These are phyloP conservation scores for Drosophila dunni DNA, from an alignment of 1,140 invertebrate genomes.

Conservation along the genomic window DNA sequence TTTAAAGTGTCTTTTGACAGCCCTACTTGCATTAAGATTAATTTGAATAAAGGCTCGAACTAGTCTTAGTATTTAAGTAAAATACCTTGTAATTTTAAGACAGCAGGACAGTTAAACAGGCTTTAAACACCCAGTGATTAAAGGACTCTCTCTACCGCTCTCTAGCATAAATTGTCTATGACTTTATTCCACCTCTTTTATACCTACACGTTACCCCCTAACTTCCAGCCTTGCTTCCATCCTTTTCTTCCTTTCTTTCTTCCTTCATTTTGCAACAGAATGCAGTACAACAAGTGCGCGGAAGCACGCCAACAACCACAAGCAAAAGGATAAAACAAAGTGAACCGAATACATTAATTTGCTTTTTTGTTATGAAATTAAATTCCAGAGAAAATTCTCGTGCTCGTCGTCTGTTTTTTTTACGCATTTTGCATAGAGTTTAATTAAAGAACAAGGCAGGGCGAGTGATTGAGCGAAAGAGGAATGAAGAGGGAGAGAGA, in stretches of 20 bases:
- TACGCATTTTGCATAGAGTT: conserved; percentile 34
- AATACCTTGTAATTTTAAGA: neutral
- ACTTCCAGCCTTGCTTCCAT: neutral
- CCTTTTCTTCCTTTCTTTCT: neutral
- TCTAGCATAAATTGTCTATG: neutral
- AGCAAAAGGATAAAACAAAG: neutral
- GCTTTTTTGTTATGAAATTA: conserved; percentile 42
- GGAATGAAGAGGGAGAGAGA: conserved; percentile 9
- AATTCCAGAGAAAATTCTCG: conserved; percentile 27
- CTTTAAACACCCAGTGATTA: no score
- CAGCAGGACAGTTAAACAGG: no score
- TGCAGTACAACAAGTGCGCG: conserved; percentile 42
- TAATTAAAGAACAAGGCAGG: conserved; percentile 48
- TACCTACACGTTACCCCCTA: neutral
- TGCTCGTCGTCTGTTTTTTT: conserved; percentile 2
- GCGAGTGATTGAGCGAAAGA: conserved; percentile 10
- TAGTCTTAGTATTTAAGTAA: neutral
- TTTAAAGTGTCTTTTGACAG: conserved; percentile 10
- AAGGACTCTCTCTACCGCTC: neutral
- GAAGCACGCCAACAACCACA: conserved; percentile 8
- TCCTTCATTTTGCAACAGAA: conserved; percentile 53
- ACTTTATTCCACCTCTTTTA: neutral
- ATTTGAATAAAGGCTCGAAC: no score
- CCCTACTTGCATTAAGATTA: conserved; percentile 52
- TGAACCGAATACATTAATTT: conserved; percentile 50